Conservation (phyloP, 2,888 invertebrate genomes). For the Tetragnatha montana region DNA sequence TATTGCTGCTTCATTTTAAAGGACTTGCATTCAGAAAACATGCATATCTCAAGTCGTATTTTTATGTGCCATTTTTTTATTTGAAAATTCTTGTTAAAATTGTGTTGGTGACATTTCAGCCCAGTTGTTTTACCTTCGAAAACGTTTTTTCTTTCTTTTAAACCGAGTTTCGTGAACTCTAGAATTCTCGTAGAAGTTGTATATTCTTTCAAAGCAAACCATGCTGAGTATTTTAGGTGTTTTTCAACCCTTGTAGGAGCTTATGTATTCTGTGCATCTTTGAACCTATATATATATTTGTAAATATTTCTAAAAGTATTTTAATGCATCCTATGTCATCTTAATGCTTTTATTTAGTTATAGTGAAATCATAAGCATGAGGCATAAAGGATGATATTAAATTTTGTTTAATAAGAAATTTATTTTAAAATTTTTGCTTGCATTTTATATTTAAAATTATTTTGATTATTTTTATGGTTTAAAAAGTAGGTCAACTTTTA, state of each 20-base stretch:
- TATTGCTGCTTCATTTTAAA: slow-evolving; percentile 16
- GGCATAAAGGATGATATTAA: too few relatives aligned
- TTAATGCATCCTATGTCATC: slow-evolving; percentile 29
- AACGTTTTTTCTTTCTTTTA: slow-evolving; percentile 4
- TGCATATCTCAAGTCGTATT: slow-evolving; percentile 59
- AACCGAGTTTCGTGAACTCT: background rate
- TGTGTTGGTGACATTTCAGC: slow-evolving; percentile 46
- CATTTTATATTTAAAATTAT: background rate
- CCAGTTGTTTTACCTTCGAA: slow-evolving; percentile 5
- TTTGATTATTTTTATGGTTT: background rate
- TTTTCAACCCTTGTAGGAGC: slow-evolving; percentile 51
- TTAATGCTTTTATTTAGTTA: slow-evolving; percentile 1
- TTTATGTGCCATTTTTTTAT: slow-evolving; percentile 63
- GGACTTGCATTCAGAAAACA: slow-evolving; percentile 44
- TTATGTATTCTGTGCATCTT: slow-evolving; percentile 41
- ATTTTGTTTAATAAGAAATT: background rate
- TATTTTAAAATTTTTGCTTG: slow-evolving; percentile 8
- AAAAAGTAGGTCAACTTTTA: background rate
- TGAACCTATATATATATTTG: slow-evolving; percentile 28
- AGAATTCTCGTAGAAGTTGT: slow-evolving; percentile 47
- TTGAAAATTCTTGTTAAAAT: background rate
- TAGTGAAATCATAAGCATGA: too few relatives aligned
- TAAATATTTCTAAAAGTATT: slow-evolving; percentile 50
- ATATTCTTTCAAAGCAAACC: slow-evolving; percentile 15
- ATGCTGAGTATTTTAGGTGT: slow-evolving; percentile 48